Evolutionary conservation across 2,888 invertebrate species (phyloP).

Genomic region (Drosophila pegasa): DNA sequence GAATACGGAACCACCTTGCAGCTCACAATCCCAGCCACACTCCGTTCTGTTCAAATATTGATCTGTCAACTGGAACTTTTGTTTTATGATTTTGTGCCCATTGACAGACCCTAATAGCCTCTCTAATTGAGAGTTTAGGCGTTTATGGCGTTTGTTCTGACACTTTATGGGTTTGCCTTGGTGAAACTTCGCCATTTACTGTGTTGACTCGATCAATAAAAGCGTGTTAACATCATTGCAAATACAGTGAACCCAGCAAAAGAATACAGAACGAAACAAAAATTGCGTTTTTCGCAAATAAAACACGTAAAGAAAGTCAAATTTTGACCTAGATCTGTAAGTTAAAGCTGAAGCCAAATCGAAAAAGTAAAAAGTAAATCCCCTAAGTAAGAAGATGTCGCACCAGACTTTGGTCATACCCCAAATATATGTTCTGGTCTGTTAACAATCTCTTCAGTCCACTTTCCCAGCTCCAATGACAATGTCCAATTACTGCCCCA

Average conservation of each 20-base stretch:
- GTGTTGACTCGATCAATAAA: conserved; percentile 34
- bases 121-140: conserved; percentile 39
- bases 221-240: conserved; percentile 62
- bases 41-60: conserved; percentile 41
- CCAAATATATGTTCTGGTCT: conserved; percentile 1
- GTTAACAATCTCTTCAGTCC: not conserved
- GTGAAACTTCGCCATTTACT: conserved; percentile 55
- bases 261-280: conserved; percentile 29
- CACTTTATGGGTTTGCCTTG: conserved; percentile 47
- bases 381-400: not conserved
- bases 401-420: conserved; percentile 9
- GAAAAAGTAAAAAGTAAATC: not conserved
- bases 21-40: conserved; percentile 7
- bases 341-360: conserved; percentile 32
- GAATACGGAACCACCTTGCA: conserved; percentile 11
- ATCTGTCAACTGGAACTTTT: conserved; percentile 10
- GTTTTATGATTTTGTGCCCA: conserved; percentile 19
- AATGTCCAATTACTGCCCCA: not conserved
- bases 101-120: conserved; percentile 46
- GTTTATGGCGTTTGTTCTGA: conserved; percentile 50
- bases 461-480: not conserved
- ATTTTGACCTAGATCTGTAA: conserved; percentile 60
- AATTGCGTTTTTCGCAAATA: conserved; percentile 26
- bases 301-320: conserved; percentile 64
- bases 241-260: conserved; percentile 54